A percentile compares a stretch with the other conserved stretches of the same genome.
Conservation (phyloP, 2,888 invertebrate genomes). For the Apodemia duryi region DNA sequence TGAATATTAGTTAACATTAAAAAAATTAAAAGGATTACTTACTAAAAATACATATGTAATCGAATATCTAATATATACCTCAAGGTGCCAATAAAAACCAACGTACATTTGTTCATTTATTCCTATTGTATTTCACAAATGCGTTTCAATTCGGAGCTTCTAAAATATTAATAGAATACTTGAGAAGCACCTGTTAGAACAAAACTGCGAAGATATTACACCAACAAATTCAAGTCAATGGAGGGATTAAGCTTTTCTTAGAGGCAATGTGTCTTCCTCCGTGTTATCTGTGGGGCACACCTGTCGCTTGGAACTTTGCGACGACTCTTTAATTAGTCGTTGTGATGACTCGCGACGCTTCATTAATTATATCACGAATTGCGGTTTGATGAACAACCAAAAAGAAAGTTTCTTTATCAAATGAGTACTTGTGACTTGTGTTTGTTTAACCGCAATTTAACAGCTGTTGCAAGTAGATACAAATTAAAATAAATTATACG, state of each 20-base stretch:
- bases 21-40: constrained; percentile 11
- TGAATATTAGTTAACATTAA: constrained; percentile 12
- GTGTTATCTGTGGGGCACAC: constrained; percentile 53
- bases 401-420: constrained; percentile 20
- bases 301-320: constrained; percentile 59
- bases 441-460: too few relatives aligned
- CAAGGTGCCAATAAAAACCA: too few relatives aligned
- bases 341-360: constrained; percentile 54
- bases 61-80: too few relatives aligned
- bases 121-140: not conserved
- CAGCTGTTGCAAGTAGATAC: too few relatives aligned
- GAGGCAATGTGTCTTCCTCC: constrained; percentile 45
- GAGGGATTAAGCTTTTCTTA: constrained; percentile 41
- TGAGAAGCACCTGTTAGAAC: constrained; percentile 23
- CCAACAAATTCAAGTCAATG: constrained; percentile 26
- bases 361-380: constrained; percentile 63
- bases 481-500: too few relatives aligned
- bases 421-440: not conserved
- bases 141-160: not conserved
- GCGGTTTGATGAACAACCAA: constrained; percentile 41
- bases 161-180: constrained; percentile 13
- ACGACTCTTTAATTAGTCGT: constrained; percentile 56
- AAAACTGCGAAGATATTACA: constrained; percentile 23
- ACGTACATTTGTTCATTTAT: not conserved
- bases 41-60: too few relatives aligned